Percentiles rank a stretch among this genome's conserved stretches.
These are phyloP conservation scores for Ibycter americanus DNA, from an alignment of 2,797 vertebrate species.

Conservation along the genomic window DNA sequence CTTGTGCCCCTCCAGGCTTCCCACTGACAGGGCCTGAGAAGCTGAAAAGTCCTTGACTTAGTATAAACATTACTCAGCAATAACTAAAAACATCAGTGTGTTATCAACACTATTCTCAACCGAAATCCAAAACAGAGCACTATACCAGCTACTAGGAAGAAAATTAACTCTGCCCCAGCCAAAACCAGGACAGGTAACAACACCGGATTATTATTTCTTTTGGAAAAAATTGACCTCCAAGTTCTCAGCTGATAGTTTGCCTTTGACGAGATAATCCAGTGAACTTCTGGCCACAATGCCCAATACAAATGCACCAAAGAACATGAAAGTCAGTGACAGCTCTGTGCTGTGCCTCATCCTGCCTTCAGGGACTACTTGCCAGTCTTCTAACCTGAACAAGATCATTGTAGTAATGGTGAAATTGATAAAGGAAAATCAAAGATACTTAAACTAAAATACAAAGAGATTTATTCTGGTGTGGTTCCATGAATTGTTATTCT, in stretches of 20 bases:
- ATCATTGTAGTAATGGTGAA: background rate
- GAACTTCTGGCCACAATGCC: background rate
- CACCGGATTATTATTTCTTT: background rate
- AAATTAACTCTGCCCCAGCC: too few relatives aligned
- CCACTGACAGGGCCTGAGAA: too few relatives aligned
- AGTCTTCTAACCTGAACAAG: background rate
- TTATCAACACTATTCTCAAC: too few relatives aligned
- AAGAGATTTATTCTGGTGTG: background rate
- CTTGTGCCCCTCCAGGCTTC: too few relatives aligned
- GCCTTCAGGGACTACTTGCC: background rate
- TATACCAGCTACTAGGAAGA: too few relatives aligned
- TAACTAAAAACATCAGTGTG: too few relatives aligned
- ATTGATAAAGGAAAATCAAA: background rate
- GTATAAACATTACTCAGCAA: too few relatives aligned
- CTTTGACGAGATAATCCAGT: background rate
- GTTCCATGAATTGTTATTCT: background rate
- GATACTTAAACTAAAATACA: background rate
- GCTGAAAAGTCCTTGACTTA: too few relatives aligned
- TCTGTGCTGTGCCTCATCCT: accelerated
- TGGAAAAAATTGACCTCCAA: background rate
- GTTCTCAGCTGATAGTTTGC: background rate
- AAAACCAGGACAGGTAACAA: background rate
- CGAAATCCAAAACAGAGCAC: too few relatives aligned
- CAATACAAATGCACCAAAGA: background rate
- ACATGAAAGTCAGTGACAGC: background rate